Evolutionary conservation across 1,140 invertebrate species (phyloP), one percentile per base, ranked within the genome.

Genomic region (Drosophila orena): DNA sequence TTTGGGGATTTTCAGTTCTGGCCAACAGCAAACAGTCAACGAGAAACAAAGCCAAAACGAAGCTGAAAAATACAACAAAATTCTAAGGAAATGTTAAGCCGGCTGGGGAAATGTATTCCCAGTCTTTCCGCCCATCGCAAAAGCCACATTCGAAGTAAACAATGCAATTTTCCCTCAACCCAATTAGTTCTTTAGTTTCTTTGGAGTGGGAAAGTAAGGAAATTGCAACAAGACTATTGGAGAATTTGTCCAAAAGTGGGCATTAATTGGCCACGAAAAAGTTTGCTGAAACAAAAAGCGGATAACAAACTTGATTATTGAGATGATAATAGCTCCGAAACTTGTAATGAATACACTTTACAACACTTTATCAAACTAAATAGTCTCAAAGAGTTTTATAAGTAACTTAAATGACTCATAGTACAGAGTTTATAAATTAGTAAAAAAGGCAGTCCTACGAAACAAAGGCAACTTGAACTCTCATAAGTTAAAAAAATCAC

Each of bases 111-210:
- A 72, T 68, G 52, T 61, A 64, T 81, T 68, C 57, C 59, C 49
- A 52, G 53, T 22, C 35, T 27, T 30, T 6, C 30, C 17, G 5
- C 11, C 30, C 54, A 5, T 30, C 14, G 12, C 34, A 17, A 12
- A n/a, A 52, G 27, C 71, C 37, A 79, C 66, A 77, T 65, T 61
- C 49, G 38, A 47, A 64, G 64, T 62, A 86, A 88, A 78, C 83
- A 86, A 86, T 88, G 81, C 83, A 78, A 78, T 81, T 85, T 78
- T 54, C 66, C 56, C 68, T 62, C 44, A 68, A 77, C 78, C 55
- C 75, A 88, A 78, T 86, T 86, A 88, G 83, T 88, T 88, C 55
- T 75, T 86, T 86, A 88, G 83, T 88, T 88, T 50, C 42, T 72
- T 54, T 46, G 30, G n/a, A 12, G n/a, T 4, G 20, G 4, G 2